Evolutionary conservation across 2,797 vertebrate species (phyloP), one percentile per base, ranked within the genome.

Genomic region (Danio tinwini): DNA sequence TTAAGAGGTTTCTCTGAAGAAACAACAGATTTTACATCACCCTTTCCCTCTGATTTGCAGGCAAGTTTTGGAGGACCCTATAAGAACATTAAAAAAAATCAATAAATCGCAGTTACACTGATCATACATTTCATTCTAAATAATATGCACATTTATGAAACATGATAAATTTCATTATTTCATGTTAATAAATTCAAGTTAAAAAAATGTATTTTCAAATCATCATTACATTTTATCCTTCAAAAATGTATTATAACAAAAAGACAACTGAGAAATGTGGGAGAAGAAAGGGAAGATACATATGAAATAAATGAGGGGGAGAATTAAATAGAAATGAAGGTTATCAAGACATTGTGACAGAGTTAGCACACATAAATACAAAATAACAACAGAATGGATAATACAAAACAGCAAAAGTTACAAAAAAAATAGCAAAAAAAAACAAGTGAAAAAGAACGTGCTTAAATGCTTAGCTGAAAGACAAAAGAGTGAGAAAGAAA

Each of bases 41-140:
- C 81, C 88, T 94, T 95, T 85, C 90, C 82, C 79, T 93, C 93
- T 37, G 92, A 89, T 85, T 94, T 94, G 84, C 89, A 89, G 84
- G 93, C 91, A 81, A 85, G 90, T 89, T 94, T 95, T 86, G 91
- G 90, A 87, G 90, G 90, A 85, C 89, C 93, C 94, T 95, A 82
- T 29, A 17, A 17, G 44, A 40, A 79, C 19, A 71, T 12, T 59
- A 16, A 71, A 59, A 70, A 42, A 42, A 72, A 68, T 68, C 2
- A 37, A 63, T 59, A 9, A 74, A 12, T 16, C 21, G 76, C 56
- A 45, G 17, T 52, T 52, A 37, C 9, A 39, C 47, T 42, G 56
- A 7, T 9, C 21, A 73, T 37, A 55, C 39, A 17, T 12, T 37
- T 59, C 68, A 64, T 44, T 71, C 16, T 73, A 7, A 29, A 7